Percentiles rank a stretch among this genome's conserved stretches.
Conservation (phyloP, 2,797 vertebrate species). For the Macropodus opercularis region DNA sequence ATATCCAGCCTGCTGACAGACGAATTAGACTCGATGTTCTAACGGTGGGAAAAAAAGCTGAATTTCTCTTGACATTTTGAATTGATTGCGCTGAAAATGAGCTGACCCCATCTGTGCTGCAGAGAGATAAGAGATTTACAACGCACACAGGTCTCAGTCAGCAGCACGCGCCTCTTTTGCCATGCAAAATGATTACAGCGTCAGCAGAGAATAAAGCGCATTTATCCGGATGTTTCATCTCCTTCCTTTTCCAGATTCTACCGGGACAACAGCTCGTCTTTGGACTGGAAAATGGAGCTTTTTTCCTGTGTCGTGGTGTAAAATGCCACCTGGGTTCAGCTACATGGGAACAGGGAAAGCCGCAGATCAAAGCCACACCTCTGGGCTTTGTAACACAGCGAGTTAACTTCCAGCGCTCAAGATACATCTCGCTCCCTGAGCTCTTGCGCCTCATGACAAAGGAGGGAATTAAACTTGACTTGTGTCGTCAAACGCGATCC, state of each 20-base stretch:
- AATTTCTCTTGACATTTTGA: slow-evolving; percentile 61
- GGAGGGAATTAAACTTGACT: slow-evolving; percentile 66
- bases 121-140: slow-evolving; percentile 62
- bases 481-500: slow-evolving; percentile 72
- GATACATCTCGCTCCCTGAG: slow-evolving; percentile 45
- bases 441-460: slow-evolving; percentile 47
- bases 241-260: slow-evolving; percentile 35
- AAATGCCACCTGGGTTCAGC: slow-evolving; percentile 49
- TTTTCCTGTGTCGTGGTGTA: slow-evolving; percentile 45
- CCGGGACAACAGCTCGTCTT: slow-evolving; percentile 49
- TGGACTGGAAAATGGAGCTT: slow-evolving; percentile 43
- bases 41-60: slow-evolving; percentile 57
- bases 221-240: slow-evolving; percentile 56
- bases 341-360: slow-evolving; percentile 18
- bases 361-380: slow-evolving; percentile 73
- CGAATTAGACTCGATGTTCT: slow-evolving; percentile 58
- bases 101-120: slow-evolving; percentile 59
- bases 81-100: slow-evolving; percentile 53
- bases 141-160: slow-evolving; percentile 39
- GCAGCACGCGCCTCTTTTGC: slow-evolving; percentile 30
- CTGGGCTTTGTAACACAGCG: slow-evolving; percentile 67
- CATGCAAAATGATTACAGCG: slow-evolving; percentile 47
- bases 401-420: slow-evolving; percentile 52
- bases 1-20: slow-evolving; percentile 59
- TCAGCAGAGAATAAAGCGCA: slow-evolving; percentile 41